phyloP scores from a whole-genome alignment of 2,797 vertebrate species.

The Phoeniculus purpureus region DNA sequence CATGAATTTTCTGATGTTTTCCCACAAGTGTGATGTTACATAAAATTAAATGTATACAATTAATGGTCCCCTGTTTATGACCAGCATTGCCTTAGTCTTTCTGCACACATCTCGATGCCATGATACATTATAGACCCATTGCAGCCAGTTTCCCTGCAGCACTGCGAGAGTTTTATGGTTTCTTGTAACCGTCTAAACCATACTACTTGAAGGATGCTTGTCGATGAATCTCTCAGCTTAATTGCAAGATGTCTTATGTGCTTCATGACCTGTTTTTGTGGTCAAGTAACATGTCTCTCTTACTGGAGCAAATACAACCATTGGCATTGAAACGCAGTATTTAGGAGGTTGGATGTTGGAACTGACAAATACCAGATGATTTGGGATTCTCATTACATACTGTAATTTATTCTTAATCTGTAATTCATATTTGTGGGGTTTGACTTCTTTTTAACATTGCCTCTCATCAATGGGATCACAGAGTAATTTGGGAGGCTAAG shows the following conservation, averaged over 20 bases:
- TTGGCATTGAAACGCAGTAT: not conserved
- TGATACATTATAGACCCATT: slow-evolving; percentile 21
- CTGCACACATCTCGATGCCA: slow-evolving; percentile 3
- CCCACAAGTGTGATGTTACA: slow-evolving; percentile 10
- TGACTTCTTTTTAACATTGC: not conserved
- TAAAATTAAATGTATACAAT: slow-evolving; percentile 65
- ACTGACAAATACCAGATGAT: not conserved
- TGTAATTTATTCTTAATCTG: not conserved
- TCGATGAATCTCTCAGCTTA: slow-evolving; percentile 59
- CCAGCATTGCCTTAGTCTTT: not conserved
- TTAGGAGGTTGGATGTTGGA: not conserved
- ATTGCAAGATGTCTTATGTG: slow-evolving; percentile 35
- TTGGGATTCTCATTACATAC: not conserved
- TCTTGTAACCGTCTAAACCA: slow-evolving; percentile 58
- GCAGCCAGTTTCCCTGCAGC: slow-evolving; percentile 56
- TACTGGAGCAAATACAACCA: slow-evolving; percentile 11
- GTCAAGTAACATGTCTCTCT: slow-evolving; percentile 50
- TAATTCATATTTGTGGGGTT: not conserved
- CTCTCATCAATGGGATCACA: not conserved
- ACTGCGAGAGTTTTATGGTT: slow-evolving; percentile 55
- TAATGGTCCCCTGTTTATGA: slow-evolving; percentile 52
- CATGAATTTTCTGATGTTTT: slow-evolving; percentile 23
- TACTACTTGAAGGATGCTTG: slow-evolving; percentile 35
- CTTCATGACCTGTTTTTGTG: slow-evolving; percentile 17
- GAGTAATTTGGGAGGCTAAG: not conserved